phyloP scores from a whole-genome alignment of 1,140 invertebrate genomes.

The Drosophila pandora region DNA sequence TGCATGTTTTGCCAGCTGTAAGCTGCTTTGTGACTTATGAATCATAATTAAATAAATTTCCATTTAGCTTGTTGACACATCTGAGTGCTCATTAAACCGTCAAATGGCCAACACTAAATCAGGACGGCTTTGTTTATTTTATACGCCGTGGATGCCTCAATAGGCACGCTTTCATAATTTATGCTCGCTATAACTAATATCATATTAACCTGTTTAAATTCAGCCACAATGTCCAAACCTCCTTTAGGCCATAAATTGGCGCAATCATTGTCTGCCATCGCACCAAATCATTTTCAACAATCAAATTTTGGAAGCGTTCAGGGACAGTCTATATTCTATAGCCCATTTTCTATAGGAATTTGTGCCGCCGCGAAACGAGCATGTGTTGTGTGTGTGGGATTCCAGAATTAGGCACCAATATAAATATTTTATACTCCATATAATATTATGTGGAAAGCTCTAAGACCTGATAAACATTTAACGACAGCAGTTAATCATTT shows the following conservation, averaged over 20 bases:
- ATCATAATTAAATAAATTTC: slow-evolving; percentile 78
- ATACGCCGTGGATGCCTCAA: slow-evolving; percentile 10
- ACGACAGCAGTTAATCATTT: slow-evolving; percentile 27
- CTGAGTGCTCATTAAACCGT: slow-evolving; percentile 81
- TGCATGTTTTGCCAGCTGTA: slow-evolving; percentile 33
- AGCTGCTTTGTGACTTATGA: slow-evolving; percentile 54
- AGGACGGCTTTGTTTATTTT: slow-evolving; percentile 63
- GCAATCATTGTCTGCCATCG: slow-evolving; percentile 52
- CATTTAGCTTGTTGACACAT: slow-evolving; percentile 81
- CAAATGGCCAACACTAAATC: slow-evolving; percentile 71
- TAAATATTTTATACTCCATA: slow-evolving; percentile 29
- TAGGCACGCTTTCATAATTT: slow-evolving; percentile 66
- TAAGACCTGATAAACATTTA: slow-evolving; percentile 32
- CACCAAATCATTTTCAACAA: slow-evolving; percentile 49
- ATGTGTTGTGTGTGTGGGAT: slow-evolving; percentile 7
- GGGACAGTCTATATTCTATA: slow-evolving; percentile 9
- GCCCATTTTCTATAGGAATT: slow-evolving; percentile 8
- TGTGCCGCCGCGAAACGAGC: not conserved
- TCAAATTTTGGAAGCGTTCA: slow-evolving; percentile 45
- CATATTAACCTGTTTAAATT: slow-evolving; percentile 70
- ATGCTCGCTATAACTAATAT: slow-evolving; percentile 72
- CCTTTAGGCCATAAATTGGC: slow-evolving; percentile 53
- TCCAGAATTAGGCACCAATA: slow-evolving; percentile 19
- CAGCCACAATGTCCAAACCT: slow-evolving; percentile 47
- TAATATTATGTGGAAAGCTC: slow-evolving; percentile 19